Evolutionary conservation across 23 tunicate species (phyloP).

Genomic region (Clavelina lepadiformis): DNA sequence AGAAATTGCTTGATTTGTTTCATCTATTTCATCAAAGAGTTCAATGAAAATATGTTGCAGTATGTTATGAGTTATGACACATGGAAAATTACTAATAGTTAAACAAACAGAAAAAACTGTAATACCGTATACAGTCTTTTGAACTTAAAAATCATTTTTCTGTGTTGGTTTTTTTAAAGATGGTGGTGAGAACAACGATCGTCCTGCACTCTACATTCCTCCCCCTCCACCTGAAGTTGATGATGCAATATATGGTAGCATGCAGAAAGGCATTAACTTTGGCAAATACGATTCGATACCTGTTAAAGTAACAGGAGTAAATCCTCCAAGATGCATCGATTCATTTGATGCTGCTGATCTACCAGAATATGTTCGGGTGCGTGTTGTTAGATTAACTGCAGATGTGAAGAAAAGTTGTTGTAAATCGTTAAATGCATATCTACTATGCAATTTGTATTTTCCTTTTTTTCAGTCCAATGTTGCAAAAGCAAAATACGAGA

Average conservation of each 20-base stretch:
- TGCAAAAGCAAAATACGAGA: conserved; percentile 43
- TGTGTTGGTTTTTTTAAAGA: too few relatives aligned
- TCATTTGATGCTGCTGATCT: conserved; percentile 71
- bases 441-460: neutral
- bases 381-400: too few relatives aligned
- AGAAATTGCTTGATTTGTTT: too few relatives aligned
- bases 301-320: conserved; percentile 86
- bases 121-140: too few relatives aligned
- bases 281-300: conserved; percentile 85
- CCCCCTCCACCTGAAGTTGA: conserved; percentile 95
- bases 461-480: conserved; percentile 38
- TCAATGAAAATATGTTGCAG: too few relatives aligned
- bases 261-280: conserved; percentile 84
- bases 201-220: conserved; percentile 73
- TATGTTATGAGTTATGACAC: too few relatives aligned
- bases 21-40: too few relatives aligned
- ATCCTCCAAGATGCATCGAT: conserved; percentile 52
- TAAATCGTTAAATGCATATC: too few relatives aligned
- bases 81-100: too few relatives aligned
- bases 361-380: conserved; percentile 52
- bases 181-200: conserved; percentile 22
- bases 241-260: conserved; percentile 47
- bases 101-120: too few relatives aligned
- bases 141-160: too few relatives aligned
- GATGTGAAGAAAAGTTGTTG: too few relatives aligned